Conservation (phyloP, 2,797 vertebrate species). For the Falco berigora region DNA sequence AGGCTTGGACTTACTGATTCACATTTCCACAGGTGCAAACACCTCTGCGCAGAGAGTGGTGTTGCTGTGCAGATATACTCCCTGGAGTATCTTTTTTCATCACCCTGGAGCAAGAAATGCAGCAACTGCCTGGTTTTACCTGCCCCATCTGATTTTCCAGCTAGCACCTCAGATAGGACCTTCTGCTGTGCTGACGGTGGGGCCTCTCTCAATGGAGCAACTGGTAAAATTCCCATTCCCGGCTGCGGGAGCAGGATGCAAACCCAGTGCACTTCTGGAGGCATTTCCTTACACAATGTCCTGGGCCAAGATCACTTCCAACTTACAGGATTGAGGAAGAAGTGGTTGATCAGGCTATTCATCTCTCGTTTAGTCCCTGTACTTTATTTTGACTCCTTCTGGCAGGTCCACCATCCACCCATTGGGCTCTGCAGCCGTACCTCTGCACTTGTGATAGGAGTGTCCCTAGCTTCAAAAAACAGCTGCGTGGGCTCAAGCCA, state of each 20-base stretch:
- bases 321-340: background rate
- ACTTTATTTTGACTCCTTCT: background rate
- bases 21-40: background rate
- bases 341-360: background rate
- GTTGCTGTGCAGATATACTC: background rate
- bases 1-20: background rate
- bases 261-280: background rate
- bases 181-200: background rate
- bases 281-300: background rate
- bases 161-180: background rate
- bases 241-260: background rate
- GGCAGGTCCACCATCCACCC: background rate
- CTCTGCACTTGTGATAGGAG: accelerated
- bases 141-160: background rate
- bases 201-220: background rate
- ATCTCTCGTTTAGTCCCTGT: background rate
- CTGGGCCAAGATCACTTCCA: background rate
- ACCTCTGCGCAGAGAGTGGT: background rate
- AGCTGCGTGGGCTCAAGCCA: background rate
- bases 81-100: background rate
- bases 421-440: background rate
- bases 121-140: background rate
- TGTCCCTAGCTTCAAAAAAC: background rate
- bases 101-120: background rate
- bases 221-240: background rate